These are phyloP conservation scores for Oncorhynchus masou DNA, from an alignment of 2,113 vertebrate genomes.

Conservation along the genomic window DNA sequence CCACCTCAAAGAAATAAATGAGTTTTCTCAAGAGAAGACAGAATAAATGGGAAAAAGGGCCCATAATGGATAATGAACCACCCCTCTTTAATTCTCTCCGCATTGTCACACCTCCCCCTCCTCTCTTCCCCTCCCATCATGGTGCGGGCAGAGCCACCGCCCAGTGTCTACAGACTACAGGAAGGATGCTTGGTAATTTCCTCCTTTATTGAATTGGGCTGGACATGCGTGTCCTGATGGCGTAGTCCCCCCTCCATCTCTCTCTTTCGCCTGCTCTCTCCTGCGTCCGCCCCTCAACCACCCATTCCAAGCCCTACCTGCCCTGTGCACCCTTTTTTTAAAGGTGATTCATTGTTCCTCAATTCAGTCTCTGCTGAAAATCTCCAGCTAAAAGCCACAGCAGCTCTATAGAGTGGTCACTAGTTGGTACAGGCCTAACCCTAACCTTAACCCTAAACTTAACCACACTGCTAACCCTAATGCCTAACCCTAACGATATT, in stretches of 20 bases:
- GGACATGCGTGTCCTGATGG: constrained; percentile 40
- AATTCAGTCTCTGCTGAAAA: neutral
- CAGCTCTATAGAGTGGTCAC: too few relatives aligned
- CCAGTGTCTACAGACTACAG: constrained; percentile 59
- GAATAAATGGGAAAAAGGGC: constrained; percentile 58
- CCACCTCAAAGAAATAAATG: constrained; percentile 57
- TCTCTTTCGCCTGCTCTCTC: neutral
- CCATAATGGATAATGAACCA: constrained; percentile 69
- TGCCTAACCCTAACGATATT: too few relatives aligned
- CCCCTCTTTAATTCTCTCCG: constrained; percentile 61
- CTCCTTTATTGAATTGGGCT: constrained; percentile 77
- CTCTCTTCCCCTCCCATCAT: neutral
- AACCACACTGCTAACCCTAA: too few relatives aligned
- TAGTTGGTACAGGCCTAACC: too few relatives aligned
- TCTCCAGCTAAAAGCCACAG: neutral
- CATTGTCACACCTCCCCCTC: neutral
- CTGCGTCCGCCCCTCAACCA: neutral
- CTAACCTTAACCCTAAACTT: too few relatives aligned
- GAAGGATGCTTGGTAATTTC: constrained; percentile 77
- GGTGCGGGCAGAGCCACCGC: constrained; percentile 38
- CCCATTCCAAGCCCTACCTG: neutral
- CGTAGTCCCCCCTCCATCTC: neutral
- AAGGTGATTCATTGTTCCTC: constrained; percentile 17
- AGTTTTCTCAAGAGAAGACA: constrained; percentile 61
- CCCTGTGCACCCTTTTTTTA: neutral